These are phyloP conservation scores for Nicator chloris DNA, from an alignment of 2,113 vertebrate species.

Conservation along the genomic window DNA sequence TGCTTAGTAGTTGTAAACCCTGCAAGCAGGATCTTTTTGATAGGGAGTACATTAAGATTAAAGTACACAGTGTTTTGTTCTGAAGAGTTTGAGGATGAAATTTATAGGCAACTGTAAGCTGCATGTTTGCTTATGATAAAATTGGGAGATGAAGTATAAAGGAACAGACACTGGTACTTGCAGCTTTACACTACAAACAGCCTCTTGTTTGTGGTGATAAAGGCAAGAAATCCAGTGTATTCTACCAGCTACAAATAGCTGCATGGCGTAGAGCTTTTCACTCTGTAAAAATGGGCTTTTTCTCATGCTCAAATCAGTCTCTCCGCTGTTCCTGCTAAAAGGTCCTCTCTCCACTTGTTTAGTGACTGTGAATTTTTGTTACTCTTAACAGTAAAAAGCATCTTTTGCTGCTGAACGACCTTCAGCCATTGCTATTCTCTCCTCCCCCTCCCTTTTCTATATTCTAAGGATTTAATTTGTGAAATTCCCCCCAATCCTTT, in stretches of 20 bases:
- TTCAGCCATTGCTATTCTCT: background rate
- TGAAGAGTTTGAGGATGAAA: slow-evolving; percentile 58
- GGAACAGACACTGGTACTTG: slow-evolving; percentile 24
- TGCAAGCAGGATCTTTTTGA: slow-evolving; percentile 39
- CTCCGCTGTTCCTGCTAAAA: slow-evolving; percentile 10
- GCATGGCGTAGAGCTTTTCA: slow-evolving; percentile 4
- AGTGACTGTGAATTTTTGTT: background rate
- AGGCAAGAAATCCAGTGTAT: slow-evolving; percentile 31
- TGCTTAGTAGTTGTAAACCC: slow-evolving; percentile 36
- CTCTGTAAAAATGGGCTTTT: background rate
- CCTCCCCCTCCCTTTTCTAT: background rate
- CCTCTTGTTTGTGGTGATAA: slow-evolving; percentile 54
- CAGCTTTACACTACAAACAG: slow-evolving; percentile 49
- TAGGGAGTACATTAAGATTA: slow-evolving; percentile 51
- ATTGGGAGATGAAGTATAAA: slow-evolving; percentile 53
- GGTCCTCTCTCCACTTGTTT: slow-evolving; percentile 3
- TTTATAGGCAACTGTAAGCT: slow-evolving; percentile 54
- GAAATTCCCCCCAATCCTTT: background rate
- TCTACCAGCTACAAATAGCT: slow-evolving; percentile 3
- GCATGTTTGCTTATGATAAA: slow-evolving; percentile 62
- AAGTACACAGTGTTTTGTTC: slow-evolving; percentile 45
- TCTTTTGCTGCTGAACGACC: background rate
- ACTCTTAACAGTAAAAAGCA: background rate
- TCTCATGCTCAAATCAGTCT: background rate
- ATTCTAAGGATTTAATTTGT: background rate